A percentile compares a stretch with the other conserved stretches of the same genome.
Conservation (phyloP, 2,888 invertebrate genomes). For the Apotomis turbidana region DNA sequence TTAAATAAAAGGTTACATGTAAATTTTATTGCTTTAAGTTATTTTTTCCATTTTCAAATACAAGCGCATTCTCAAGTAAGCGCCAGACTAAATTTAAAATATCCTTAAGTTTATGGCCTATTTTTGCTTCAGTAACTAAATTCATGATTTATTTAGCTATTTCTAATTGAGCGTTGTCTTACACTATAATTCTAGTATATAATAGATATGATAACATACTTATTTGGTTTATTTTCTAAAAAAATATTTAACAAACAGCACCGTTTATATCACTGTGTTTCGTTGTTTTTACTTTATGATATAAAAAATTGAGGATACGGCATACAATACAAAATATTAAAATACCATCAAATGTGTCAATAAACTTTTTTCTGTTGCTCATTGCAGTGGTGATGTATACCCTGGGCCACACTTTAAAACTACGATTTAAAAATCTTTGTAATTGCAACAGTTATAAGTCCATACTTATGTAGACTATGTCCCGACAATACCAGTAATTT, state of each 20-base stretch:
- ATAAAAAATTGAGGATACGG: conserved; percentile 32
- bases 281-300: conserved; percentile 55
- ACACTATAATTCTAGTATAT: conserved; percentile 52
- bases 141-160: conserved; percentile 32
- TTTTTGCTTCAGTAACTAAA: conserved; percentile 30
- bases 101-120: conserved; percentile 36
- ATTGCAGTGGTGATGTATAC: no score
- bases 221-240: conserved; percentile 77
- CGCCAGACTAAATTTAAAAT: background rate
- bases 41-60: background rate
- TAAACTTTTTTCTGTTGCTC: no score
- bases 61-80: conserved; percentile 25
- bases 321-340: conserved; percentile 11
- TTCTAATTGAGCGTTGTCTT: conserved; percentile 57
- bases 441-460: no score
- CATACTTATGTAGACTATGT: no score
- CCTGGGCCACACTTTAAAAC: no score
- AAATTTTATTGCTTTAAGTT: conserved; percentile 6
- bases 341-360: background rate
- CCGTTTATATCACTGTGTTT: conserved; percentile 70
- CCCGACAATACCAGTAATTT: no score
- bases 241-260: conserved; percentile 72
- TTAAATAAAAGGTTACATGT: background rate
- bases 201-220: conserved; percentile 55
- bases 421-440: no score